Evolutionary conservation across 2,113 vertebrate genomes (phyloP), one percentile per base, ranked within the genome.

Genomic region (Pseudorasbora parva): DNA sequence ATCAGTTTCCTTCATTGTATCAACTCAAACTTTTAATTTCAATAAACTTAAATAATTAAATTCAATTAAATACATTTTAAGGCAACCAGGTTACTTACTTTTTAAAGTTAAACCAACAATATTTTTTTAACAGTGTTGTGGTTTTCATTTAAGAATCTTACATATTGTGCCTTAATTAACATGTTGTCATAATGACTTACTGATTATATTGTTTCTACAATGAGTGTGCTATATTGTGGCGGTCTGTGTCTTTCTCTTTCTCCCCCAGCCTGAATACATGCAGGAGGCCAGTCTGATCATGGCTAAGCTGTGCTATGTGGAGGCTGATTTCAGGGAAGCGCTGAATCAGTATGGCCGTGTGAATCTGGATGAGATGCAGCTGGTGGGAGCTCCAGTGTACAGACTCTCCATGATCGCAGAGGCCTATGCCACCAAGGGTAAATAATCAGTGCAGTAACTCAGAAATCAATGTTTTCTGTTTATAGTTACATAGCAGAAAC

Each of bases 351-450:
- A 97, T 23, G 92, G 93, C 80, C 93, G 88, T 8, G 95, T 96
- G 19, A 95, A 90, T 78, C 87, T 98, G n/a, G 97, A 99, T 11
- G 97, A 98, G 77, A 66, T 98, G 92, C 96, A 95, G 54, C 94
- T 99, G 83, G 91, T 89, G 6, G 96, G 96, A 12, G 93, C 94
- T 64, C 94, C 98, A 3, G 94, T 97, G 0, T 99, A 98, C 85
- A 94, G 96, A 78, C 87, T 99, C 62, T 95, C 96, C 30, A 95
- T 99, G 95, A 96, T 98, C 23, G 98, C 98, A 0, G 98, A 99
- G 90, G 97, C 97, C 0, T 97, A 95, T 25, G 96, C 98, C 30
- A 98, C 97, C 66, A 99, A 97, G 96, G 98, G 98, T 98, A 72
- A 71, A 72, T 72, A 25, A 72, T 47, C 69, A 25, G 21, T 15